Conservation (phyloP, 2,797 vertebrate species). For the Aplochiton taeniatus region DNA sequence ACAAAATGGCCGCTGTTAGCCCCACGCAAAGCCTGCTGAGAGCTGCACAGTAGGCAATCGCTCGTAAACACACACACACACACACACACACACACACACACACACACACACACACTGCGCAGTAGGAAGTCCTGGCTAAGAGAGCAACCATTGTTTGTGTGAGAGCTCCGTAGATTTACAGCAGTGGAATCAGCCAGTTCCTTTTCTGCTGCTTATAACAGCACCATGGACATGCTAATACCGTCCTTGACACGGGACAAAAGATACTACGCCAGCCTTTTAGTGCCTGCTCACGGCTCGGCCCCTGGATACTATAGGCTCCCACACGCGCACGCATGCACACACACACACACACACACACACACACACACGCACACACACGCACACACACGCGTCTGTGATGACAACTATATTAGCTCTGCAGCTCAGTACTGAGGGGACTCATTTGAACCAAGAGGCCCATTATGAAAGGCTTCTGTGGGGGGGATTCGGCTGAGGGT, state of each 20-base stretch:
- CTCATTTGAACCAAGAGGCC: no score
- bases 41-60: constrained; percentile 7
- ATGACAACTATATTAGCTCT: no score
- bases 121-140: constrained; percentile 67
- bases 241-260: constrained; percentile 61
- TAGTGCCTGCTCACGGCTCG: constrained; percentile 45
- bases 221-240: constrained; percentile 75
- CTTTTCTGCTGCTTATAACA: constrained; percentile 59
- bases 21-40: constrained; percentile 41
- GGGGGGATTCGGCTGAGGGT: no score
- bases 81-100: constrained; percentile 12
- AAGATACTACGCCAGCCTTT: constrained; percentile 56
- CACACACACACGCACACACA: no score
- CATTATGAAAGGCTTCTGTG: no score
- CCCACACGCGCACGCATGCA: constrained; percentile 23
- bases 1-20: constrained; percentile 62
- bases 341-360: no score
- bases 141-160: constrained; percentile 65
- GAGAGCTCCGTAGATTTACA: constrained; percentile 71
- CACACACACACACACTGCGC: constrained; percentile 42
- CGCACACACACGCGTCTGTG: no score
- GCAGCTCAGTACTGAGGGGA: no score
- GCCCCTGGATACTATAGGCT: constrained; percentile 31
- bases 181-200: constrained; percentile 59
- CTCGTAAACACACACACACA: constrained; percentile 33